Conservation (phyloP, 2,113 vertebrate species). For the Boulengeromyrus knoepffleri region DNA sequence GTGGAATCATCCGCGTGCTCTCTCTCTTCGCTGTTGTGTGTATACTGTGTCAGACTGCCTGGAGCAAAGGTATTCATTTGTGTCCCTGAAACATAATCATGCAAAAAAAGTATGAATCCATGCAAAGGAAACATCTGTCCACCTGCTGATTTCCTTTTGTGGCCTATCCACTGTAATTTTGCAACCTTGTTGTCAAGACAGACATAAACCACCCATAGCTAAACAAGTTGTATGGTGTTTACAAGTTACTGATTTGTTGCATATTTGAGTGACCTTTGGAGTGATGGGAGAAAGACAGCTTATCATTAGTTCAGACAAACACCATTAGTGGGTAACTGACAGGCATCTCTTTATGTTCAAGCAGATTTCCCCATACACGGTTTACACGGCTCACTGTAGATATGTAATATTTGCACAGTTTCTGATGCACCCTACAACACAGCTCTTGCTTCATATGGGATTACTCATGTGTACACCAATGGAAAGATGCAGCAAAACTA, state of each 20-base stretch:
- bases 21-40: conserved; percentile 76
- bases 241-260: neutral
- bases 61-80: conserved; percentile 78
- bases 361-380: neutral
- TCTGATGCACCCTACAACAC: neutral
- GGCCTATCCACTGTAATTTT: neutral
- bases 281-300: neutral
- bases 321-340: neutral
- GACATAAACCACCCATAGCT: neutral
- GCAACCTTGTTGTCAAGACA: neutral
- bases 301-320: neutral
- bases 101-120: neutral
- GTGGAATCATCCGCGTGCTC: conserved; percentile 72
- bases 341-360: neutral
- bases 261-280: neutral
- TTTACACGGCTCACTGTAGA: neutral
- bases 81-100: conserved; percentile 51
- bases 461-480: neutral
- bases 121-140: neutral
- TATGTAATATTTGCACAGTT: neutral
- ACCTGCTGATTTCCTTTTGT: neutral
- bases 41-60: conserved; percentile 77
- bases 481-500: neutral
- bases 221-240: neutral
- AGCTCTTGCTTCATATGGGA: neutral